These are phyloP conservation scores for Cepaea nemoralis DNA, from an alignment of 1,140 invertebrate species.

Conservation along the genomic window DNA sequence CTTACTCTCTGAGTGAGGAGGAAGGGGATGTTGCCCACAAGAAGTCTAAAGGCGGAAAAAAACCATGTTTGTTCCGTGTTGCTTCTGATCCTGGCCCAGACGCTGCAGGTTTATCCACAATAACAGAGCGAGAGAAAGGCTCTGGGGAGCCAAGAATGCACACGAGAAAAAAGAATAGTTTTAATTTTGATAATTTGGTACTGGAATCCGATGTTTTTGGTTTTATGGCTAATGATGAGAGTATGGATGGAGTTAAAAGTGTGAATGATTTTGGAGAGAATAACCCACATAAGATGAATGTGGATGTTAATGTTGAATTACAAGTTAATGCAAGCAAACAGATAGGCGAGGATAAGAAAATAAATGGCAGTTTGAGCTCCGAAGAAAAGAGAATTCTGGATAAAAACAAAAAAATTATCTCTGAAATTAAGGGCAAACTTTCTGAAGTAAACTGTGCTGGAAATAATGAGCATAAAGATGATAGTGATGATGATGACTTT, in stretches of 20 bases:
- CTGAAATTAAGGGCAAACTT: slow-evolving; percentile 37
- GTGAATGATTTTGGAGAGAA: no score
- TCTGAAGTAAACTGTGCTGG: slow-evolving; percentile 33
- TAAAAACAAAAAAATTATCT: slow-evolving; percentile 35
- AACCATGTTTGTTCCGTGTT: not conserved
- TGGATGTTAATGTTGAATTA: not conserved
- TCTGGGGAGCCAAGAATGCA: slow-evolving; percentile 14
- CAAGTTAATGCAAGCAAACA: not conserved
- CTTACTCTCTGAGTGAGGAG: slow-evolving; percentile 39
- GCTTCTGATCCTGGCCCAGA: slow-evolving; percentile 30
- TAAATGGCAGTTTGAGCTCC: not conserved
- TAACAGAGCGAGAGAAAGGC: not conserved
- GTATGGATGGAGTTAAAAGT: not conserved
- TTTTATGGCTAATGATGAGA: slow-evolving; percentile 18
- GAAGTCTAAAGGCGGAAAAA: not conserved
- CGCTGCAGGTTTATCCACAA: not conserved
- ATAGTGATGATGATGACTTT: slow-evolving; percentile 50
- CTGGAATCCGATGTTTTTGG: slow-evolving; percentile 28
- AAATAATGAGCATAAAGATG: slow-evolving; percentile 33
- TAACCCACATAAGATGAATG: not conserved
- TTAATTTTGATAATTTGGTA: not conserved
- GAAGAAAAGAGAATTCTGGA: slow-evolving; percentile 3
- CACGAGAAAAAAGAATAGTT: not conserved
- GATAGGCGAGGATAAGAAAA: not conserved
- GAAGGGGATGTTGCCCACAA: slow-evolving; percentile 18